These are phyloP conservation scores for Ceuthmochares aereus DNA, from an alignment of 2,113 vertebrate species.

Conservation along the genomic window DNA sequence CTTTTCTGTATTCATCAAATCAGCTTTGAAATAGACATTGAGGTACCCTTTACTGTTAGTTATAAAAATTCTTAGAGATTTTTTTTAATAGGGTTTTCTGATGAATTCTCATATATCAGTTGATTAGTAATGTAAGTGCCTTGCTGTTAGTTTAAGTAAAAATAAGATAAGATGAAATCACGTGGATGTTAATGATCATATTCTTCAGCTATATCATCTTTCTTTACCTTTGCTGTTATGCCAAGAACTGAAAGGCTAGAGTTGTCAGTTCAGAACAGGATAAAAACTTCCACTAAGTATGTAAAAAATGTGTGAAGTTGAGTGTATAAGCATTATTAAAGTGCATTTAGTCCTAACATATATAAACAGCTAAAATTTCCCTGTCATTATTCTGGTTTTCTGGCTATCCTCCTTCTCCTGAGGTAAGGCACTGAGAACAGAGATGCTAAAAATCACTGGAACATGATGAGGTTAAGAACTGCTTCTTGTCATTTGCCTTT, in stretches of 20 bases:
- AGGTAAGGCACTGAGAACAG: neutral
- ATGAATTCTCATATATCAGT: slow-evolving; percentile 36
- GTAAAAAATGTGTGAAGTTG: neutral
- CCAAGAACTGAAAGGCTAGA: neutral
- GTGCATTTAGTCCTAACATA: neutral
- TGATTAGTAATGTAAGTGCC: slow-evolving; percentile 16
- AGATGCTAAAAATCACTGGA: neutral
- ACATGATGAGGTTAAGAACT: neutral
- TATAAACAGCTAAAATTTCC: neutral
- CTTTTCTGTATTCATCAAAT: slow-evolving; percentile 83
- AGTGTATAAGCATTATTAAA: neutral
- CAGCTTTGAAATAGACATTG: slow-evolving; percentile 79
- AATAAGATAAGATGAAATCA: slow-evolving; percentile 6
- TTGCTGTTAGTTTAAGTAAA: slow-evolving; percentile 61
- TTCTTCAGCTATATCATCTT: neutral
- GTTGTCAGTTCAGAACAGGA: neutral
- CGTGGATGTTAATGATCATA: slow-evolving; percentile 18
- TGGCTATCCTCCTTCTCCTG: neutral
- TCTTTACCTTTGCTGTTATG: neutral
- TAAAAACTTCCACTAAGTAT: neutral
- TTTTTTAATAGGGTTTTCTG: slow-evolving; percentile 59
- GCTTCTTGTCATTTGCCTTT: neutral
- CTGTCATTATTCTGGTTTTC: slow-evolving; percentile 1
- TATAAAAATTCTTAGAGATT: slow-evolving; percentile 69
- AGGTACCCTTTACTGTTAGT: slow-evolving; percentile 76